Evolutionary conservation across 1,140 invertebrate species (phyloP), one percentile per base, ranked within the genome.

Genomic region (Drosophila aff.): DNA sequence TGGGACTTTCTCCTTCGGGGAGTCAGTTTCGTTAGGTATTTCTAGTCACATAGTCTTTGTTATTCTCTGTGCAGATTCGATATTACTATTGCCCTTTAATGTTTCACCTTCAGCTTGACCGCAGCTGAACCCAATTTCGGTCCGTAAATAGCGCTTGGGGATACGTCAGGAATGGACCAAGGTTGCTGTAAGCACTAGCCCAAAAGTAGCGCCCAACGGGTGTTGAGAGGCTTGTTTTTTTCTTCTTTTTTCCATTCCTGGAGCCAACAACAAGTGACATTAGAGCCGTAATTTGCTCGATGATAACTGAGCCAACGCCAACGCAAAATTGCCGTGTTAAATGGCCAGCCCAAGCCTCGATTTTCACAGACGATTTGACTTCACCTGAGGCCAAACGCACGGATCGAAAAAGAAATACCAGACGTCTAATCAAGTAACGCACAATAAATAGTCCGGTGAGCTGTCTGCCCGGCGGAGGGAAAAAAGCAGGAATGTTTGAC

Each of bases 361-460:
- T 79, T 84, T 89, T 81, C 63, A 87, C 84, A 76, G 73, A 49
- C 78, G 77, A 87, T 87, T 87, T 87, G 65, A 72, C 79, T 81
- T 79, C 68, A 89, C 84, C 84, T 84, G 84, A 74, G 81, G 77
- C 43, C 67, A 36, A 40, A 41, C 31, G 33, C 58, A 58, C 55
- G 40, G 60, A 60, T 62, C 72, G 73, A 28, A 66, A 40, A 80
- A 60, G 36, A 73, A 75, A 82, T 82, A 73, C 76, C 83, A 87
- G 85, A 81, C 81, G 86, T 81, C 81, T 87, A 89, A 87, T 87
- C 84, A 87, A 87, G 81, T 87, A 89, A 80, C 76, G 80, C 84
- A 81, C 81, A 84, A 87, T 84, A 89, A 89, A 87, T 84, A 77
- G 55, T 68, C 57, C 57, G 31, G 55, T 43, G 62, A 67, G 55